Base-by-base conservation (phyloP, 2,113 vertebrate genomes). In the Mesocricetus auratus region DNA sequence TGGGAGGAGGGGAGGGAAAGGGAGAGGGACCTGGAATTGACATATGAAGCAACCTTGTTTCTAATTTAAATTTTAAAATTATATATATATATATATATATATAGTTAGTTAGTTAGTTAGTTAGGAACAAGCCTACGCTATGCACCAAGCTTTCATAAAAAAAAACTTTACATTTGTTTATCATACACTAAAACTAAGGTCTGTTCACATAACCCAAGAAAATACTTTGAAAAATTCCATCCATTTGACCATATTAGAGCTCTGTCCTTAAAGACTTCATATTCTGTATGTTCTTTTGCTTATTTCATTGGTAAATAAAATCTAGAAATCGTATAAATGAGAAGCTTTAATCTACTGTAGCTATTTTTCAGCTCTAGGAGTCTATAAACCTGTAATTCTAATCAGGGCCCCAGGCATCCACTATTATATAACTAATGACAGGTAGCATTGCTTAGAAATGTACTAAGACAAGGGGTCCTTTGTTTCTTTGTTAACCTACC, bases 371-470 rank as follows among this genome's bases (percentile, higher is more conserved):
- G 56, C 69, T 90, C 47, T 86, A 78, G 39, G 86, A 78, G 13
- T 83, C 62, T 86, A 31, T 71, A 95, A 96, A 68, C 96, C 95
- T 97, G 29, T 97, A 94, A 98, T 97, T 98, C 91, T 97, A 97
- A 97, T 97, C 97, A 97, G 95, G 94, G 69, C 17, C n/a, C 6
- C n/a, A 69, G 77, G 22, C 75, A 96, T 95, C 94, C 95, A 91
- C 94, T 95, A 42, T 77, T 96, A 90, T 62, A 74, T 93, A 94
- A 94, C 86, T 68, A 88, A 94, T 96, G 69, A 94, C 77, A 95
- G 71, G 62, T 91, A 87, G 86, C 97, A 74, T 88, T 95, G 90
- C 89, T 86, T 86, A 91, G 50, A 97, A 97, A 91, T 45, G 90
- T 22, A 71, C n/a, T 89, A 93, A 96, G 45, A 97, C 94, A 92